A percentile compares a stretch with the other conserved stretches of the same genome.
Evolutionary conservation across 2,888 invertebrate species (phyloP).

Genomic region (Lepidonotus clava): DNA sequence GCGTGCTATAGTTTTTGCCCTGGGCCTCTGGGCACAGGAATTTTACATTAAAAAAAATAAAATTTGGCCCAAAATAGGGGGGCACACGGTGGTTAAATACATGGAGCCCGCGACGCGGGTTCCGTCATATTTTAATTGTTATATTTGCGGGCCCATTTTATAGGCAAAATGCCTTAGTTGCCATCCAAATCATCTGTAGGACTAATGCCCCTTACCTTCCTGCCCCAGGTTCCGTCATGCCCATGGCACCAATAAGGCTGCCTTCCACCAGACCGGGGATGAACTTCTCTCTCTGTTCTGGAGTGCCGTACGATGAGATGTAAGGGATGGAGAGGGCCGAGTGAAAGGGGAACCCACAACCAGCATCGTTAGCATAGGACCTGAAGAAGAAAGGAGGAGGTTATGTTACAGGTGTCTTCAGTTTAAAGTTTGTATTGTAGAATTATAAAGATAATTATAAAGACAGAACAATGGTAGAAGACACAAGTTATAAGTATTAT

Average conservation of each 20-base stretch:
- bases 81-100: too few species aligned
- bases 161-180: too few species aligned
- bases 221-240: constrained; percentile 82
- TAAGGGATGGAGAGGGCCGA: constrained; percentile 82
- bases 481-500: background rate
- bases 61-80: too few species aligned
- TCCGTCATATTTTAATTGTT: too few species aligned
- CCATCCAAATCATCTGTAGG: too few species aligned
- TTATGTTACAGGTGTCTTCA: background rate
- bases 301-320: constrained; percentile 80
- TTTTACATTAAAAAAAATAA: too few species aligned
- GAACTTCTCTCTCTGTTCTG: constrained; percentile 80
- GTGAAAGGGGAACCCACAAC: constrained; percentile 80
- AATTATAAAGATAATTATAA: background rate
- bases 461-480: background rate
- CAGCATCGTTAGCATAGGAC: constrained; percentile 78
- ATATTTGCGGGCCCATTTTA: too few species aligned
- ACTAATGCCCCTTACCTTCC: constrained; percentile 80
- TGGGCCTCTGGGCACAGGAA: too few species aligned
- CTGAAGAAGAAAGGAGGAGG: constrained; percentile 66
- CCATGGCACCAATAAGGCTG: constrained; percentile 80
- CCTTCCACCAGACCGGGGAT: constrained; percentile 80
- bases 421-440: background rate
- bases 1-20: too few species aligned
- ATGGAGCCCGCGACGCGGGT: too few species aligned